Base-by-base conservation (phyloP, 2,888 invertebrate genomes). In the Paralinhomoeus sp. region DNA sequence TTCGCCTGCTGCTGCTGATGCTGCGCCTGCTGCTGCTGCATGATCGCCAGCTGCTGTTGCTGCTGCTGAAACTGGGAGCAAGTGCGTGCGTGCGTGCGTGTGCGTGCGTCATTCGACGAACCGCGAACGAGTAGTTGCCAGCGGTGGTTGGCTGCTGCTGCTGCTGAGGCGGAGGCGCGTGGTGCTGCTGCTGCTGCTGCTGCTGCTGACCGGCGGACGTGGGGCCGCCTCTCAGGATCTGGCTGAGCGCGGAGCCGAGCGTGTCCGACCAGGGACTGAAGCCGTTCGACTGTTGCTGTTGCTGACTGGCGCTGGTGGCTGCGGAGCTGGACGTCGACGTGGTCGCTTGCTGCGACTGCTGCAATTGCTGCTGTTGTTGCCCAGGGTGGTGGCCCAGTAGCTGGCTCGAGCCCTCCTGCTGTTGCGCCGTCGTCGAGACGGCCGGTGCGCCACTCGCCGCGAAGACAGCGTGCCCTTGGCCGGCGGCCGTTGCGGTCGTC, bases 241-340 rank as follows among this genome's bases (percentile, higher is more conserved):
- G 36, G 13, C 41, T 41, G 23, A 41, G 37, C n/a, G 36, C 37
- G n/a, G n/a, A n/a, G n/a, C 37, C 21, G 12, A 47, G 44, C 7
- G 43, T 37, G 24, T 47, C 47, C 3, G 46, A 41, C 47, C 47
- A 38, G 17, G 38, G 38, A 23, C n/a, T 21, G 22, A 21, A 37
- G 18, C 22, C 21, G 37, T 37, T 37, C 12, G 13, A n/a, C n/a
- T n/a, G n/a, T n/a, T n/a, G n/a, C n/a, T n/a, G n/a, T n/a, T n/a
- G n/a, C n/a, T n/a, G n/a, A n/a, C n/a, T n/a, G n/a, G n/a, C n/a
- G 21, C 7, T 18, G 27, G 38, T 21, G 18, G 18, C 12, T 21
- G 41, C 42, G 24, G 42, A 22, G 36, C 20, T 9, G 40, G 40
- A n/a, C 27, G 12, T 24, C 41, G 24, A 20, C 23, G 23, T 21